These are phyloP conservation scores for Cirrhinus mrigala DNA, from an alignment of 2,797 vertebrate species.

Conservation along the genomic window DNA sequence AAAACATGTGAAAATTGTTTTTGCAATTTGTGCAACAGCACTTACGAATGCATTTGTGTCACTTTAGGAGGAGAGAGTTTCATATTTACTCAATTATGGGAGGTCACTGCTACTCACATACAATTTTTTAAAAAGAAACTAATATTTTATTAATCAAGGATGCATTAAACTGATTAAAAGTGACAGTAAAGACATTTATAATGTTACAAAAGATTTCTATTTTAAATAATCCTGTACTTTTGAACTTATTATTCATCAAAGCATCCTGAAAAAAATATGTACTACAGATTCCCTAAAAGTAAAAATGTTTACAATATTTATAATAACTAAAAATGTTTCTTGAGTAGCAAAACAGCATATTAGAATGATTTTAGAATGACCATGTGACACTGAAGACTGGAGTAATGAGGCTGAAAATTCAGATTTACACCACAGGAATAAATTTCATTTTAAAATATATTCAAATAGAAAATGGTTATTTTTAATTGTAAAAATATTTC, in stretches of 20 bases:
- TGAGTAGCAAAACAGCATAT: neutral
- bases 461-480: neutral
- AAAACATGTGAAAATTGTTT: neutral
- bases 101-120: too few species aligned
- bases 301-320: neutral
- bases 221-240: neutral
- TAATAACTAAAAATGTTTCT: neutral
- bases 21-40: neutral
- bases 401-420: neutral
- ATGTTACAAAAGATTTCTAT: neutral
- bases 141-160: neutral
- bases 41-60: neutral
- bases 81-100: neutral
- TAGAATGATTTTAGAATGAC: neutral
- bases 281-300: neutral
- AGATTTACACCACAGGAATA: neutral
- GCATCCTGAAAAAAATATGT: neutral
- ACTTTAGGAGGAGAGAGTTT: neutral
- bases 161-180: neutral
- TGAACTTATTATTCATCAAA: neutral
- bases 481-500: neutral
- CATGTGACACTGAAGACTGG: constrained; percentile 6
- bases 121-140: too few species aligned
- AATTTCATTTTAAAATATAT: too few species aligned
- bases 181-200: neutral